Conservation (phyloP, 2,888 invertebrate species). For the Drosophila kuntzei region DNA sequence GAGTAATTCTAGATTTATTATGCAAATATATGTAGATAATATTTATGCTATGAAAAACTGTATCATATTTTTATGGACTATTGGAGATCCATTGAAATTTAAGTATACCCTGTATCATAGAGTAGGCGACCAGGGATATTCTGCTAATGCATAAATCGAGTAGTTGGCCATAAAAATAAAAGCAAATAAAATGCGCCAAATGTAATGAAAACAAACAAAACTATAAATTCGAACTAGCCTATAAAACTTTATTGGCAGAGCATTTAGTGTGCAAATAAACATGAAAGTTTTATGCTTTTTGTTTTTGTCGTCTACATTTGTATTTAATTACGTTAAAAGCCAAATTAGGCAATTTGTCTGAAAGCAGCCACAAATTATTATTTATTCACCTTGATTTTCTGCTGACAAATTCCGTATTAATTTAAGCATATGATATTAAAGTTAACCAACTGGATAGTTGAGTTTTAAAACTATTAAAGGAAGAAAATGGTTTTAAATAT, state of each 20-base stretch:
- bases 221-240: slow-evolving; percentile 70
- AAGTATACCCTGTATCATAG: slow-evolving; percentile 4
- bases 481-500: not conserved
- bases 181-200: slow-evolving; percentile 61
- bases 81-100: slow-evolving; percentile 1
- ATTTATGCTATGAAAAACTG: not conserved
- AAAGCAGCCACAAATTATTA: slow-evolving; percentile 9
- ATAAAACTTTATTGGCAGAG: slow-evolving; percentile 72
- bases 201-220: slow-evolving; percentile 80
- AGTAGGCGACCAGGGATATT: slow-evolving; percentile 6
- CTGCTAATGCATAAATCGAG: slow-evolving; percentile 39
- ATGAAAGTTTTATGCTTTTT: slow-evolving; percentile 44
- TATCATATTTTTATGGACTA: not conserved
- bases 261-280: slow-evolving; percentile 66
- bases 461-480: not conserved
- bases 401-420: slow-evolving; percentile 12
- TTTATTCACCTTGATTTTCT: slow-evolving; percentile 33
- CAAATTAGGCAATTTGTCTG: slow-evolving; percentile 38
- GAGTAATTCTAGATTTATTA: not conserved
- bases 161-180: slow-evolving; percentile 41
- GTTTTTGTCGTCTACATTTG: slow-evolving; percentile 25
- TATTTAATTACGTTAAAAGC: slow-evolving; percentile 72
- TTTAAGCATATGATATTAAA: not conserved
- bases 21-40: slow-evolving; percentile 6
- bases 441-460: not conserved